Evolutionary conservation across 2,113 vertebrate species (phyloP), one percentile per base, ranked within the genome.

Genomic region (Peromyscus leucopus): DNA sequence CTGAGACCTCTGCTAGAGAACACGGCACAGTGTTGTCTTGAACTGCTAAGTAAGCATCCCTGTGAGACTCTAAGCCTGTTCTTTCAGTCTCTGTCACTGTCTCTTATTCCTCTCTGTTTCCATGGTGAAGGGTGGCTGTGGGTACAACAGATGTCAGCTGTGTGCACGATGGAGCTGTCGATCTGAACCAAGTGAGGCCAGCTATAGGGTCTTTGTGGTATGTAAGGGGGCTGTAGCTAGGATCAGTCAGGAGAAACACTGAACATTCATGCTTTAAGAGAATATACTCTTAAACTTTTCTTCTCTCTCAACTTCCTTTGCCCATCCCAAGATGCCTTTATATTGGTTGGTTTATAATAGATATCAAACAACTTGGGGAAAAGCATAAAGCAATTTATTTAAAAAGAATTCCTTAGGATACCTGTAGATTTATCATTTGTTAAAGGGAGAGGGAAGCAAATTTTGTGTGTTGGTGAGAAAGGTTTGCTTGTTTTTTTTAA

Each of bases 21-120:
- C 46, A 12, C 3, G 1, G 2, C 6, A 11, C 0, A 3, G 21
- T 21, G 42, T 48, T 1, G 21, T 3, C 6, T 65, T 15, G 48
- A 76, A 39, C 46, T 9, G 1, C 12, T 4, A 55, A 28, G 39
- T 16, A 16, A 48, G 76, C 3, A 42, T 65, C 26, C 59, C 19
- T 48, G 3, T 24, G 16, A 90, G 51, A 72, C 19, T 9, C 2
- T 65, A 26, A 24, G 5, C 33, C 65, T 57, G n/a, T 71, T 7
- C 9, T 5, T 67, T 76, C 15, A 26, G 11, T n/a, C 11, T 15
- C n/a, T 55, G 59, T 5, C 42, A 21, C 13, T 51, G 67, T 9
- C n/a, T 12, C 22, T 42, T 15, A 0, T 28, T 82, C 13, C 13
- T 90, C 48, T 46, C 69, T 67, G 13, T 55, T 86, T 39, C 39